Base-by-base conservation (phyloP, 2,113 vertebrate species). In the Bujurquina vittata region DNA sequence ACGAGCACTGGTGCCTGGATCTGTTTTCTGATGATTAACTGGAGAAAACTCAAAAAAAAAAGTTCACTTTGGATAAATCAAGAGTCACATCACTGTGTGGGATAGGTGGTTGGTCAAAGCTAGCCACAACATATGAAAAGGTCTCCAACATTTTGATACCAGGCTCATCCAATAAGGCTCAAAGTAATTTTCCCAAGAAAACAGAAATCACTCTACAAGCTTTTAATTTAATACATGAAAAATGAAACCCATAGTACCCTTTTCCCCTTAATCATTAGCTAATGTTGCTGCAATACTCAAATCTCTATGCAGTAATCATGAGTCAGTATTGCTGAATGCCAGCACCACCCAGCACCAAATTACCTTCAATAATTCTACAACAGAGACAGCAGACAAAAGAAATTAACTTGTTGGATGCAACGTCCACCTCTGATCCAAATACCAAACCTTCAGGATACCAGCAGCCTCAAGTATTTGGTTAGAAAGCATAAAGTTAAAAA, bases 401-500 rank as follows among this genome's bases (percentile, higher is more conserved):
- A 59, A 62, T 72, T n/a, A n/a, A 33, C 26, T 4, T 40, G 10
- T 26, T 22, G 40, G 73, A 52, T 55, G 67, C 58, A 46, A 31
- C 10, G 23, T 35, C 20, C 52, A 20, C 4, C 58, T 69, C 67
- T 4, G 40, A 59, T 63, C 49, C 26, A 65, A 69, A 80, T 17
- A 60, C 23, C 58, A 74, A 31, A 29, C 26, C 69, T 75, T 46
- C 52, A 20, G 33, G 67, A 35, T 31, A 14, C 23, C 14, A 20
- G n/a, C 10, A 56, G 22, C 72, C 35, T 20, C 14, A 46, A 72
- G 8, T 22, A 23, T 33, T 43, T 14, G 49, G 43, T 29, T 49
- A n/a, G 78, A 87, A 85, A 72, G 43, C 43, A 4, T n/a, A 29
- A 52, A 31, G 49, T 46, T 10, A 14, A 69, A 52, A 72, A 72